Evolutionary conservation across 2,888 invertebrate species (phyloP).

Genomic region (Rhimphoctona megacephalus): DNA sequence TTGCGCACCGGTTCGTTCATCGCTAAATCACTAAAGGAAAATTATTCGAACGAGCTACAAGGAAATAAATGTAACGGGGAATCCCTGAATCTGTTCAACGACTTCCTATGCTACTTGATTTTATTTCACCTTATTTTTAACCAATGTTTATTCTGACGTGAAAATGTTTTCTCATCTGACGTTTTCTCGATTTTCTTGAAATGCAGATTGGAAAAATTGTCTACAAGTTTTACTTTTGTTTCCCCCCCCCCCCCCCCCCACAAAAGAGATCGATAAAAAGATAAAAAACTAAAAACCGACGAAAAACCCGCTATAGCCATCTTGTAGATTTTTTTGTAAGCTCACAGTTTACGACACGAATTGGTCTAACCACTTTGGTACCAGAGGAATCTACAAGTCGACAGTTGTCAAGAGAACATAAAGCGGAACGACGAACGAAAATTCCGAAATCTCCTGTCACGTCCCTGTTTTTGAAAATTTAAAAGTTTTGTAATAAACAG

Average conservation of each 20-base stretch:
- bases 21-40: not conserved
- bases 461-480: too few relatives aligned
- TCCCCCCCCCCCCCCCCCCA: not conserved
- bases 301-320: not conserved
- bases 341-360: not conserved
- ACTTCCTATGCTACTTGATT: not conserved
- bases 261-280: not conserved
- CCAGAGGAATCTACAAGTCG: not conserved
- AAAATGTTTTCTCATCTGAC: not conserved
- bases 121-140: not conserved
- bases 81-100: not conserved
- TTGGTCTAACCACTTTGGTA: not conserved
- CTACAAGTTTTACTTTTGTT: not conserved
- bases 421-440: not conserved
- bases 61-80: not conserved
- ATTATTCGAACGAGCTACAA: not conserved
- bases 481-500: too few relatives aligned
- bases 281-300: not conserved
- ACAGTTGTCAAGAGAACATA: not conserved
- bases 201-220: not conserved
- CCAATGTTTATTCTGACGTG: not conserved
- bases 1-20: constrained; percentile 71
- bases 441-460: not conserved
- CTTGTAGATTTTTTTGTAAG: not conserved
- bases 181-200: not conserved